Conservation (phyloP, 2,113 vertebrate species). For the Amazona vittata region DNA sequence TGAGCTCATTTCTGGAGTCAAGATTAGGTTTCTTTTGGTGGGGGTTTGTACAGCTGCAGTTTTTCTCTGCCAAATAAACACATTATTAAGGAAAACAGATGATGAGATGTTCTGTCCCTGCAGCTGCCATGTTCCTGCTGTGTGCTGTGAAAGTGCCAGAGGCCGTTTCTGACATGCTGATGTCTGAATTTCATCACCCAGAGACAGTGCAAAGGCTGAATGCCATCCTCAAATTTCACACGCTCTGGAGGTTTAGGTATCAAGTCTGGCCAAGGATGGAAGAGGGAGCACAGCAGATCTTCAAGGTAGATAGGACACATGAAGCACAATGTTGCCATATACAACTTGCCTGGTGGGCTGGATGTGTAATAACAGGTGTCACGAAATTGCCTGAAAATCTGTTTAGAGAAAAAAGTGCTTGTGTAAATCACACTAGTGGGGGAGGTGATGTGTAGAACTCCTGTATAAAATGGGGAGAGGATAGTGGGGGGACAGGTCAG, state of each 20-base stretch:
- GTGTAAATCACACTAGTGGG: background rate
- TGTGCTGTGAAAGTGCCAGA: constrained; percentile 98
- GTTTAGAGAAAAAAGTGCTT: background rate
- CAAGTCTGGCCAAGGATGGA: constrained; percentile 99
- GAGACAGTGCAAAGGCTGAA: constrained; percentile 95
- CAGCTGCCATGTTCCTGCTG: constrained; percentile 98
- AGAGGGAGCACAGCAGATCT: constrained; percentile 98
- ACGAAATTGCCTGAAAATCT: background rate
- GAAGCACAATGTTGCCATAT: background rate
- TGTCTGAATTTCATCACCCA: constrained; percentile 95
- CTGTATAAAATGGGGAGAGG: background rate
- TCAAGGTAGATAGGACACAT: constrained; percentile 82
- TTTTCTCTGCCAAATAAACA: background rate
- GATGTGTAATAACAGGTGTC: background rate
- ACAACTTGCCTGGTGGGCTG: background rate
- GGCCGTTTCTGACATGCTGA: constrained; percentile 94
- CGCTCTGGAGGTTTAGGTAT: constrained; percentile 97
- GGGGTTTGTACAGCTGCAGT: background rate
- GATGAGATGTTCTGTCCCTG: constrained; percentile 19
- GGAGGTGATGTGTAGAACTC: background rate
- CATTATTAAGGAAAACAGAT: background rate
- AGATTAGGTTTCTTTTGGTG: background rate
- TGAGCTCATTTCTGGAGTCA: background rate
- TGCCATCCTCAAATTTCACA: constrained; percentile 95
- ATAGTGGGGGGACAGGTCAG: background rate